These are phyloP conservation scores for Anguilla japonica DNA, from an alignment of 2,113 vertebrate species.

Conservation along the genomic window DNA sequence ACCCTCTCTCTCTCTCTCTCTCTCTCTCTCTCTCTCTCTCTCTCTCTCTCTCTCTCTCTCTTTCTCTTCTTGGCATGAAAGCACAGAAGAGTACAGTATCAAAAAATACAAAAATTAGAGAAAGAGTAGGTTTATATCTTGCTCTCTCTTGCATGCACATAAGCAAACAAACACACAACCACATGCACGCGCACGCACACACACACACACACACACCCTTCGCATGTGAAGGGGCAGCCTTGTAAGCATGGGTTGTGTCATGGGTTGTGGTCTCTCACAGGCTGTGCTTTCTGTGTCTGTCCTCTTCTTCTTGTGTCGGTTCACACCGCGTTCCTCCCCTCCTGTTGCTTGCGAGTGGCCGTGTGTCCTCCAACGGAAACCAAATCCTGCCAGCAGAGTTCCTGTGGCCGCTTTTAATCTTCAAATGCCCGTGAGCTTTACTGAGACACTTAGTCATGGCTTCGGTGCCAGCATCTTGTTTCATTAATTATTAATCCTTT, in stretches of 20 bases:
- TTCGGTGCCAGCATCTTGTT: neutral
- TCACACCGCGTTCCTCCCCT: neutral
- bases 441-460: neutral
- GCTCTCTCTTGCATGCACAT: no score
- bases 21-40: neutral
- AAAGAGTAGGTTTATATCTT: no score
- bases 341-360: neutral
- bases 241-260: neutral
- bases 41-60: neutral
- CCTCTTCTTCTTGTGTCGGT: neutral
- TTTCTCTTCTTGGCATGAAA: no score
- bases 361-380: neutral
- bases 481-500: constrained; percentile 1
- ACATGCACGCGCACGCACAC: no score
- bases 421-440: neutral
- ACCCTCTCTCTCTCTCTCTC: neutral
- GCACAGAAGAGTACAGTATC: no score
- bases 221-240: neutral
- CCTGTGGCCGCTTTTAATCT: neutral
- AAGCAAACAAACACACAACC: no score
- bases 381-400: neutral
- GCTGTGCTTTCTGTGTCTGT: neutral
- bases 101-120: no score
- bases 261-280: neutral
- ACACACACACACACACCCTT: neutral